Percentiles rank a stretch among this genome's conserved stretches.
Evolutionary conservation across 2,113 vertebrate genomes (phyloP).

Genomic region (Ornithorhynchus anatinus): DNA sequence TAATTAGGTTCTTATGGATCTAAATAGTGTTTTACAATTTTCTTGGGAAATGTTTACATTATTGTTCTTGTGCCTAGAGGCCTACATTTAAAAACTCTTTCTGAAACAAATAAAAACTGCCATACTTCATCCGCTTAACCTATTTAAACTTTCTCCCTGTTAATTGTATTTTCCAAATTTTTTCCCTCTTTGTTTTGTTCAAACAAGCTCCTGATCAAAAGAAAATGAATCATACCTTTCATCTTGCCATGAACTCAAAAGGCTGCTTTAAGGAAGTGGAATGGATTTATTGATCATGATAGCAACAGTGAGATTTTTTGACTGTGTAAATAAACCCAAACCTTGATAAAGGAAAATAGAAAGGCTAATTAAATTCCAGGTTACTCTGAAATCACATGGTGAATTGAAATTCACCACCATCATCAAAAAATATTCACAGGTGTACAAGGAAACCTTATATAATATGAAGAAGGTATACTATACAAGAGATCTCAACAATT

Average conservation of each 20-base stretch:
- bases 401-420: no score
- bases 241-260: conserved; percentile 4
- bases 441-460: no score
- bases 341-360: no score
- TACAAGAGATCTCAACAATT: no score
- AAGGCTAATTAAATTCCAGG: background rate
- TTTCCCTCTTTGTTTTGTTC: conserved; percentile 16
- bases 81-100: conserved; percentile 33
- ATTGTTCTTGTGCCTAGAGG: background rate
- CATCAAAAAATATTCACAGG: no score
- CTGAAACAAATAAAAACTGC: conserved; percentile 1
- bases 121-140: conserved; percentile 23
- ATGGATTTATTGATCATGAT: background rate
- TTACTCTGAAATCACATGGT: no score
- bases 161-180: conserved; percentile 33
- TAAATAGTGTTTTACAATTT: background rate
- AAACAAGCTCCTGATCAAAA: conserved; percentile 27
- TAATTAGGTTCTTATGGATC: background rate
- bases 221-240: conserved; percentile 40
- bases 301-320: background rate
- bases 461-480: no score
- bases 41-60: background rate
- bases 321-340: background rate
- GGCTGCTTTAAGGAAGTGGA: background rate
- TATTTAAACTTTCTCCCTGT: conserved; percentile 35